These are phyloP conservation scores for Hecatera dysodea DNA, from an alignment of 2,888 invertebrate genomes.

Conservation along the genomic window DNA sequence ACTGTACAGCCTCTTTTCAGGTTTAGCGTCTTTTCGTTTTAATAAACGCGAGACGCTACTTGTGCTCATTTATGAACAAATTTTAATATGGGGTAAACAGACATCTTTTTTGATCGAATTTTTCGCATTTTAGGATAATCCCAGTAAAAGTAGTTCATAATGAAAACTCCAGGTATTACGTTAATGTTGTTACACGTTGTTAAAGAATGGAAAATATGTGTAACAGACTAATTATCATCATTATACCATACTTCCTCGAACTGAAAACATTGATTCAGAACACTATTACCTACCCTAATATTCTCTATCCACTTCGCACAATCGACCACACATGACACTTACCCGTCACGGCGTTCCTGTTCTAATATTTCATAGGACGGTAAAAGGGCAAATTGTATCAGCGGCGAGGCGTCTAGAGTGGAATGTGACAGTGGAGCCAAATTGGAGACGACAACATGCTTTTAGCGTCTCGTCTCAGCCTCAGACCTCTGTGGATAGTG, in stretches of 20 bases:
- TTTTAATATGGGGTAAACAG: no score
- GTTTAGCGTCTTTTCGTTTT: no score
- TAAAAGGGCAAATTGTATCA: conserved; percentile 84
- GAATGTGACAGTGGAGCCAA: conserved; percentile 81
- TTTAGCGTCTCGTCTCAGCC: conserved; percentile 82
- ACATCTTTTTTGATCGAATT: no score
- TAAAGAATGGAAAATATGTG: background rate
- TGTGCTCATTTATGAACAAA: no score
- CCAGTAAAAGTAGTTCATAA: no score
- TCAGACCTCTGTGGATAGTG: conserved; percentile 73
- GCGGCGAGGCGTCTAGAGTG: conserved; percentile 71
- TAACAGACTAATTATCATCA: background rate
- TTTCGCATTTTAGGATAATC: no score
- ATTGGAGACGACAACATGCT: conserved; percentile 89
- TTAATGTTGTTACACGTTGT: no score
- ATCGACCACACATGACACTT: conserved; percentile 65
- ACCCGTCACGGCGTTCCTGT: conserved; percentile 68
- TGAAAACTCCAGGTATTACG: no score
- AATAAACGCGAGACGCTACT: no score
- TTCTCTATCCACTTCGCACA: conserved; percentile 11
- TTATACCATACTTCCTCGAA: background rate
- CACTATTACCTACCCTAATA: background rate
- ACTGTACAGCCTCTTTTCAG: no score
- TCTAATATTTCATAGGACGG: conserved; percentile 76
- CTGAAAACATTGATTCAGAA: conserved; percentile 6